Base-by-base conservation (phyloP, 2,113 vertebrate genomes). In the Ardeotis arabs region DNA sequence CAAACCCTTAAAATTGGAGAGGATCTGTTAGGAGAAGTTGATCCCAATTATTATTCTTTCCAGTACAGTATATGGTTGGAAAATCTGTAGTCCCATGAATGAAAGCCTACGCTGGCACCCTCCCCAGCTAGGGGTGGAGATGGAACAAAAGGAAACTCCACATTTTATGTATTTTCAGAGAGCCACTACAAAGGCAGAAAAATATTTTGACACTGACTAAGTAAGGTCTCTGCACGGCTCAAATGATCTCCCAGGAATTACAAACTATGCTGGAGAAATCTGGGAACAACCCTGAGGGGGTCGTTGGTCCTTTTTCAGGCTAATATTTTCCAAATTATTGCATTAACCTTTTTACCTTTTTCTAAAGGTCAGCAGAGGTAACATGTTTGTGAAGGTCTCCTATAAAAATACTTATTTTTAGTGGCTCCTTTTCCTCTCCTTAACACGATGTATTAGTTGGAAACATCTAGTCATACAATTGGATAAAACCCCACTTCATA, bases 381-480 rank as follows among this genome's bases (percentile, higher is more conserved):
- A 91, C 49, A 6, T 66, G 69, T 31, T 96, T 83, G 89, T 89
- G 91, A 88, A 96, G 94, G 86, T 96, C 64, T 95, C 92, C 70
- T 76, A 47, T 92, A 76, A 97, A 98, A 97, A 96, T 69, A 89
- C 45, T 60, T 44, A 9, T 52, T 75, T 41, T 84, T 63, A 87
- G 89, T 91, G 91, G 83, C 66, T 97, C 45, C 2, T 94, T 97
- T 95, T 96, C 88, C 69, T 96, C 33, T 90, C 87, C 90, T 89
- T 90, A 89, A 84, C 79, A 94, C 1, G 12, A 73, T 95, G 62
- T 94, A 74, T 75, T 91, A 50, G 73, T 78, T 97, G 97, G 98
- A 98, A 98, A 97, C 85, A 96, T 89, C 97, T 63, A 93, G 95
- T 97, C 95, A 97, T 76, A 89, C 2, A 4, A 4, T 77, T 98